Conservation (phyloP, 2,113 vertebrate species). For the Gasterosteus aculeatus region DNA sequence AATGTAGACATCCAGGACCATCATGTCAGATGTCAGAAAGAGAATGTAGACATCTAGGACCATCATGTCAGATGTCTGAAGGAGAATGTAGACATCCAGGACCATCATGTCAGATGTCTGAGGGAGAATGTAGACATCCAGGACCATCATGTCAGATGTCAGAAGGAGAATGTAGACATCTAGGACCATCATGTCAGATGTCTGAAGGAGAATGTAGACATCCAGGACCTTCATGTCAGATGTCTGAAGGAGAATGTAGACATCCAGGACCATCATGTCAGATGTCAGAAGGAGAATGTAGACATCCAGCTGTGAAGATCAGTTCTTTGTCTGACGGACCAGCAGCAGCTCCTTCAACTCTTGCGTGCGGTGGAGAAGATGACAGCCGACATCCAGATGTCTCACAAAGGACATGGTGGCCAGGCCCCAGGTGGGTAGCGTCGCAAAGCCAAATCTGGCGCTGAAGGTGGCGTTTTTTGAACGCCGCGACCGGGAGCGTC, state of each 20-base stretch:
- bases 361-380: slow-evolving; percentile 20
- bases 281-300: slow-evolving; percentile 2
- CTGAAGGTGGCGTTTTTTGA: background rate
- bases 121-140: no score
- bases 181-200: no score
- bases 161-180: slow-evolving; percentile 17
- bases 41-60: slow-evolving; percentile 16
- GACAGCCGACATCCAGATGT: background rate
- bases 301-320: slow-evolving; percentile 16
- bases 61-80: no score
- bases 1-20: no score
- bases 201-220: no score
- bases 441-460: background rate
- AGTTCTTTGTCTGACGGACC: slow-evolving; percentile 15
- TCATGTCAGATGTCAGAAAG: background rate
- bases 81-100: no score
- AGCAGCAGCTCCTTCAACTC: slow-evolving; percentile 23
- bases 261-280: no score
- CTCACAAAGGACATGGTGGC: slow-evolving; percentile 23
- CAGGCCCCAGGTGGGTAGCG: background rate
- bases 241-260: no score
- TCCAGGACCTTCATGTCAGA: no score
- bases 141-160: no score
- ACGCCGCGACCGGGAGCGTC: background rate
- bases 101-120: no score